A percentile compares a stretch with the other conserved stretches of the same genome.
These are phyloP conservation scores for Drosophila hawaiiensis DNA, from an alignment of 2,888 invertebrate genomes.

Conservation along the genomic window DNA sequence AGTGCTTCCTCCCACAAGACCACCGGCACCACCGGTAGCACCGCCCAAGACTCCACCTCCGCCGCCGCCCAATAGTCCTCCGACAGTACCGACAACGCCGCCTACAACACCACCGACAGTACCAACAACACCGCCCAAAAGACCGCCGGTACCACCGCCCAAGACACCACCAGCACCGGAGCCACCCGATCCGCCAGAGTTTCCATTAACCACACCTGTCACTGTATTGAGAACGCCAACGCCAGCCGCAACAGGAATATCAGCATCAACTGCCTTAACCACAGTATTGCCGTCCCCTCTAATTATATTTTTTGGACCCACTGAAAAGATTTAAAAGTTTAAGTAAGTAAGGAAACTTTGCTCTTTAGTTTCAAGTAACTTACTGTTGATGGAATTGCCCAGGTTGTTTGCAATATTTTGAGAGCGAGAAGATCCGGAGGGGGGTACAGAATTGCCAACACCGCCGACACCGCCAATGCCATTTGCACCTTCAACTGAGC, in stretches of 20 bases:
- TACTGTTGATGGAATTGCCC: constrained; percentile 28
- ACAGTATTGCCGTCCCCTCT: constrained; percentile 26
- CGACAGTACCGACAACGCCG: background rate
- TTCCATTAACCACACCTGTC: background rate
- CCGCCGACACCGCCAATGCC: background rate
- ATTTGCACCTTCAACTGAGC: constrained; percentile 9
- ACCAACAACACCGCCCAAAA: background rate
- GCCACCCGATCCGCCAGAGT: background rate
- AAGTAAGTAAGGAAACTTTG: background rate
- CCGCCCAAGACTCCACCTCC: background rate
- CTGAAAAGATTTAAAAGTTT: constrained; percentile 2
- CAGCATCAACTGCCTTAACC: constrained; percentile 10
- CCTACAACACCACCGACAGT: background rate
- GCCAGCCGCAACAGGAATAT: constrained; percentile 3
- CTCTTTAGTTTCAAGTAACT: background rate
- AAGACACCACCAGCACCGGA: background rate
- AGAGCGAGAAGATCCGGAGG: background rate
- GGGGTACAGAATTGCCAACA: background rate
- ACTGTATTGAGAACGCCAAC: constrained; percentile 12
- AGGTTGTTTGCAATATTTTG: constrained; percentile 13
- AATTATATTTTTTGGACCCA: constrained; percentile 12
- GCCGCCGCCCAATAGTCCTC: background rate
- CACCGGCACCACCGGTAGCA: background rate
- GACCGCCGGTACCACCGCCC: background rate
- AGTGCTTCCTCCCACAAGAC: constrained; percentile 1